Evolutionary conservation across 1,140 invertebrate genomes (phyloP).

Genomic region (Bilobella aurantiaca): DNA sequence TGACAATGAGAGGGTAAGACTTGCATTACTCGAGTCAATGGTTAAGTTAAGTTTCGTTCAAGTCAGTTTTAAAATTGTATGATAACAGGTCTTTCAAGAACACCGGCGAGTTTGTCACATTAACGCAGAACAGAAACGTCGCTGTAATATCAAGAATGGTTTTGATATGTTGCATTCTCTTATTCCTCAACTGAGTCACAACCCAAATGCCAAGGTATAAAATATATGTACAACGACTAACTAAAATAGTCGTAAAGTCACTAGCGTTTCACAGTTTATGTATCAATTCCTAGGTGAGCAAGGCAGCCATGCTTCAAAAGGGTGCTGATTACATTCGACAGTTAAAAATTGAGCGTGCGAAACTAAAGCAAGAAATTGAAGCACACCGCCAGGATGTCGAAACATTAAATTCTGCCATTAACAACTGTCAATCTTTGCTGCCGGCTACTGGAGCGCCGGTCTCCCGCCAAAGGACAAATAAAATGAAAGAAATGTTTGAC

Average conservation of each 20-base stretch:
- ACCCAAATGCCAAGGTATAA: conserved; percentile 77
- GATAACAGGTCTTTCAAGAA: no score
- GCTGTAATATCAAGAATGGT: conserved; percentile 94
- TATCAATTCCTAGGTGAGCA: conserved; percentile 56
- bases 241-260: no score
- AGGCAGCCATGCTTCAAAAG: conserved; percentile 93
- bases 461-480: conserved; percentile 73
- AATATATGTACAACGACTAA: no score
- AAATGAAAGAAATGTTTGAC: conserved; percentile 90
- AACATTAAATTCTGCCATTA: conserved; percentile 77
- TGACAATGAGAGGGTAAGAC: conserved; percentile 36
- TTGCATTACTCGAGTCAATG: not conserved
- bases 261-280: not conserved
- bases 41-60: not conserved
- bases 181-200: conserved; percentile 83
- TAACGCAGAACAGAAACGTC: conserved; percentile 93
- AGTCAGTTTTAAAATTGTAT: not conserved
- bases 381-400: conserved; percentile 76
- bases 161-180: conserved; percentile 87
- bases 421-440: conserved; percentile 83
- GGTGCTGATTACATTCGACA: conserved; percentile 91
- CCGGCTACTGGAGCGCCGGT: conserved; percentile 91
- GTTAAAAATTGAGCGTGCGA: conserved; percentile 68
- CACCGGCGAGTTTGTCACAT: conserved; percentile 74
- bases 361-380: conserved; percentile 83